Evolutionary conservation across 2,113 vertebrate genomes (phyloP), one percentile per base, ranked within the genome.

Genomic region (Sorex fumeus): DNA sequence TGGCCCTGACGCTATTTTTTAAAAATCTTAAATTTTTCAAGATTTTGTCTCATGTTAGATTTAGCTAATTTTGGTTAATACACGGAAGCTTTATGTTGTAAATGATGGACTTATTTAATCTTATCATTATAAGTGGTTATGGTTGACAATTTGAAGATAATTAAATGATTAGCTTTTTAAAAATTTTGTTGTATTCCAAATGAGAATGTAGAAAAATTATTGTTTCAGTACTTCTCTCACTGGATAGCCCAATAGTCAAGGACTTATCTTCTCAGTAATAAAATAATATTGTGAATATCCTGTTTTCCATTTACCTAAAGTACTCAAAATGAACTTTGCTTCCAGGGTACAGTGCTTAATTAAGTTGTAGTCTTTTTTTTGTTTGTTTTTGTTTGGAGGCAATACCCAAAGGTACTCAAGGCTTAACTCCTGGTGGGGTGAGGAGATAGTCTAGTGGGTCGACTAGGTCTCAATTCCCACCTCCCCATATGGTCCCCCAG

Each of bases 241-340:
- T 88, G 43, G 21, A n/a, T 72, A 50, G 34, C 60, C 83, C 34
- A 78, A 16, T 75, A 16, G 28, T 82, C 25, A 70, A 69, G 60
- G 27, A 91, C 23, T 86, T 67, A 69, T 70, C 40, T 30, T 82
- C 62, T 47, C 57, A 93, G 34, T 7, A 93, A 60, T 25, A 75
- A 6, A 75, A 10, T 81, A 75, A 78, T 67, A 50, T 92, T 92
- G 80, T 87, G 91, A 27, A 84, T 93, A 72, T 43, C 88, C 53
- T 4, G 12, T 74, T n/a, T 67, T 53, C 67, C 1, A 90, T 97
- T 95, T 90, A 90, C 91, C 43, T 87, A 62, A 66, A 75, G 64
- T 93, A 90, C 8, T 36, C 60, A 85, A 57, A 53, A 10, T 57
- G 81, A 87, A 93, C 50, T 77, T 90, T 78, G 23, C 43, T 78